phyloP scores from a whole-genome alignment of 1,140 invertebrate genomes.

The Drosophila triauraria region DNA sequence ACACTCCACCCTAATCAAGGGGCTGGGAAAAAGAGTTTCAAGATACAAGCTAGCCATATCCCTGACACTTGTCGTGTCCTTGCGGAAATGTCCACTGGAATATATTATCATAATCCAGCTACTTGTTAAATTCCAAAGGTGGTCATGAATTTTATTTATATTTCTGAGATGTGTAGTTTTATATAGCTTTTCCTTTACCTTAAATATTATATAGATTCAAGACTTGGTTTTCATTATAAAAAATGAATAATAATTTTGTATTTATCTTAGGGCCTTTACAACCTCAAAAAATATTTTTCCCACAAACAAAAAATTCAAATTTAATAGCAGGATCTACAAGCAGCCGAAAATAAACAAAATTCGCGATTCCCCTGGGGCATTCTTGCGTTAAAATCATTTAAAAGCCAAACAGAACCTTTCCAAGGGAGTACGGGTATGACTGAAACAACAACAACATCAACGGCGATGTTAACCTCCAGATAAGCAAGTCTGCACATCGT shows the following conservation, averaged over 20 bases:
- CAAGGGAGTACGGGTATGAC: constrained; percentile 2
- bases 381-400: constrained; percentile 31
- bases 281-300: background rate
- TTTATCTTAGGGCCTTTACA: background rate
- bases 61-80: constrained; percentile 16
- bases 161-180: too few relatives aligned
- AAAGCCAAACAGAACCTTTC: constrained; percentile 35
- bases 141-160: constrained; percentile 3
- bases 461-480: constrained; percentile 35
- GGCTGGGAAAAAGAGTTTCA: background rate
- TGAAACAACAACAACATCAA: constrained; percentile 29
- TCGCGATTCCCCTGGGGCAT: background rate
- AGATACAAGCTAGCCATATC: constrained; percentile 31
- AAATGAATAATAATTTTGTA: background rate
- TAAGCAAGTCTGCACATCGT: constrained; percentile 22
- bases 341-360: constrained; percentile 18
- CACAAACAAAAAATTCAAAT: background rate
- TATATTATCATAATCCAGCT: constrained; percentile 29
- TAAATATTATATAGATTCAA: background rate
- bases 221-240: too few relatives aligned
- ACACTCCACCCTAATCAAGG: constrained; percentile 45
- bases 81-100: constrained; percentile 35
- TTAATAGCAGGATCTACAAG: constrained; percentile 7
- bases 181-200: background rate
- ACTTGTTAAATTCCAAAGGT: constrained; percentile 1